Conservation (phyloP, 2,888 invertebrate species). For the Cepaea hortensis region DNA sequence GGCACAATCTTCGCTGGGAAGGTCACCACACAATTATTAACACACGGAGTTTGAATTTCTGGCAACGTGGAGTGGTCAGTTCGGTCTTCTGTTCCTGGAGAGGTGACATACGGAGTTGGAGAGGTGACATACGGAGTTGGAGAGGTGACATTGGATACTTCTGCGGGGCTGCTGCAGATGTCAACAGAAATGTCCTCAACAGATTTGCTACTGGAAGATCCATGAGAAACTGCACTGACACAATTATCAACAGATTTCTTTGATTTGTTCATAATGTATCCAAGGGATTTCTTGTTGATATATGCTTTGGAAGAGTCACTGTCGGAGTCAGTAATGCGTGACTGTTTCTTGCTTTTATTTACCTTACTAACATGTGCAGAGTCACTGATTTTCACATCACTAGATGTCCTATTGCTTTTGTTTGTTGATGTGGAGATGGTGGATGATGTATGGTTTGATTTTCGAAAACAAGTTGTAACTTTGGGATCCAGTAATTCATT, state of each 20-base stretch:
- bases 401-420: neutral
- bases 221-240: neutral
- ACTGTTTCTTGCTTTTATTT: neutral
- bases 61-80: conserved; percentile 42
- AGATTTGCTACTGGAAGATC: neutral
- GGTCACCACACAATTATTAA: conserved; percentile 23
- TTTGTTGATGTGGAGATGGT: neutral
- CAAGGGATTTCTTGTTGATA: neutral
- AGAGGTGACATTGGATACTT: conserved; percentile 44
- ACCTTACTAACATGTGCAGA: neutral
- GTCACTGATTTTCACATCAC: neutral
- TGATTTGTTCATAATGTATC: conserved; percentile 7
- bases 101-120: conserved; percentile 50
- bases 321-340: neutral
- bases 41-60: conserved; percentile 44
- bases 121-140: conserved; percentile 47
- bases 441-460: neutral
- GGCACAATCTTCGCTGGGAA: conserved; percentile 28
- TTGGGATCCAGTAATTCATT: neutral
- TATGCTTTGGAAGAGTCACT: neutral
- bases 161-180: conserved; percentile 40
- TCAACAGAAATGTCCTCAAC: conserved; percentile 50
- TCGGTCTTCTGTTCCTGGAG: conserved; percentile 53
- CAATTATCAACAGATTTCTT: neutral
- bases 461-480: neutral